Evolutionary conservation across 2,888 invertebrate genomes (phyloP).

Genomic region (Glaucopsyche alexis): DNA sequence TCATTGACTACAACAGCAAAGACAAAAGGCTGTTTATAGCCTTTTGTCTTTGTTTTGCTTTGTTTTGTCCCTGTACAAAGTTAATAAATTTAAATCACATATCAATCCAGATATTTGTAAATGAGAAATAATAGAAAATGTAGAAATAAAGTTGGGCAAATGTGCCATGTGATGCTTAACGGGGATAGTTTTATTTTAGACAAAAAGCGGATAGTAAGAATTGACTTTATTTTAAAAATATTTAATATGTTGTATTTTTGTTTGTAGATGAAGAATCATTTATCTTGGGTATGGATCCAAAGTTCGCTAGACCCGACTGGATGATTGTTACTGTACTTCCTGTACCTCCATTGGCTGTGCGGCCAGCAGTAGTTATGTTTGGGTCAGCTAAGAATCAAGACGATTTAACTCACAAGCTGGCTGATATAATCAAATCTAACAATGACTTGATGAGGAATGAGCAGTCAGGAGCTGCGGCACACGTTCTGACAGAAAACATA

Average conservation of each 20-base stretch:
- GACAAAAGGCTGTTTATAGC: too few relatives aligned
- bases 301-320: constrained; percentile 99
- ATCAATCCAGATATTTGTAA: too few relatives aligned
- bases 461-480: constrained; percentile 97
- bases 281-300: constrained; percentile 97
- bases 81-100: too few relatives aligned
- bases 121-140: too few relatives aligned
- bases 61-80: too few relatives aligned
- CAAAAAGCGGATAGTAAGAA: too few relatives aligned
- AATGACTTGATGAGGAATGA: constrained; percentile 97
- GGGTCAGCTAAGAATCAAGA: constrained; percentile 99
- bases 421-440: constrained; percentile 99
- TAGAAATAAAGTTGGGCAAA: too few relatives aligned
- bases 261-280: constrained; percentile 94
- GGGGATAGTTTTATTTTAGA: too few relatives aligned
- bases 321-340: constrained; percentile 99
- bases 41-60: too few relatives aligned
- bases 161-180: too few relatives aligned
- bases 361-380: constrained; percentile 99
- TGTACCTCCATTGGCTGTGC: constrained; percentile 96
- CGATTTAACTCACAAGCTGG: constrained; percentile 98
- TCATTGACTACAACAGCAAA: too few relatives aligned
- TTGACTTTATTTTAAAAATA: too few relatives aligned
- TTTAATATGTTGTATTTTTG: constrained; percentile 21
- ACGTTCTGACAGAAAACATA: constrained; percentile 97